phyloP scores from a whole-genome alignment of 2,113 vertebrate genomes.

The Polypterus senegalus region DNA sequence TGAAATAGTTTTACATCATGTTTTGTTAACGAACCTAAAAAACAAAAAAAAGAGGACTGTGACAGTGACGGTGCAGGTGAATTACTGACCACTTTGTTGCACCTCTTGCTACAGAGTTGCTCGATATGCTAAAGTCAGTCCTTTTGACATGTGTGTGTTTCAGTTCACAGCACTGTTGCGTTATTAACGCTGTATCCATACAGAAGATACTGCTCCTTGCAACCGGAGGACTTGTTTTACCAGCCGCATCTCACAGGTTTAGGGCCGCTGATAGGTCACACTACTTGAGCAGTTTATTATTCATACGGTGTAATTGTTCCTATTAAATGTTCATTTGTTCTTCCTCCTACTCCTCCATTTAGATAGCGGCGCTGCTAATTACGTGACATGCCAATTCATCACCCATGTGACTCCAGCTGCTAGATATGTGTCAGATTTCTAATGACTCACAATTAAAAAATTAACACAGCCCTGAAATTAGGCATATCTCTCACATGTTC shows the following conservation, averaged over 20 bases:
- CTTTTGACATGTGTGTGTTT: background rate
- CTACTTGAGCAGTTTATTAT: slow-evolving; percentile 71
- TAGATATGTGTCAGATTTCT: background rate
- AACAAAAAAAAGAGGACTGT: too few species aligned
- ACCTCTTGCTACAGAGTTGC: too few species aligned
- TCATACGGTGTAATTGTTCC: slow-evolving; percentile 72
- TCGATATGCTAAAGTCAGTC: too few species aligned
- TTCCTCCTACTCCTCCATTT: slow-evolving; percentile 61
- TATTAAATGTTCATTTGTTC: slow-evolving; percentile 69
- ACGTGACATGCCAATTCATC: background rate
- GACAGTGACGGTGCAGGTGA: too few species aligned
- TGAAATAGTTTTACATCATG: too few species aligned
- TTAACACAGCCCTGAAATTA: slow-evolving; percentile 2
- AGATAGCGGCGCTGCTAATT: slow-evolving; percentile 46
- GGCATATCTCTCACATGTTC: background rate
- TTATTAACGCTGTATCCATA: background rate
- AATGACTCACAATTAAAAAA: slow-evolving; percentile 6
- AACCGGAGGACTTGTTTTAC: slow-evolving; percentile 37
- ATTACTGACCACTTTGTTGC: too few species aligned
- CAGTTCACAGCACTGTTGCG: background rate
- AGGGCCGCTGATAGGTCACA: slow-evolving; percentile 66
- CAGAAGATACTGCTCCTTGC: slow-evolving; percentile 39
- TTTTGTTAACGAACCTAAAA: too few species aligned
- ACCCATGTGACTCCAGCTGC: background rate
- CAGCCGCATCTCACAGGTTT: slow-evolving; percentile 62